A percentile compares a stretch with the other conserved stretches of the same genome.
These are phyloP conservation scores for Luperina nickerlii DNA, from an alignment of 2,888 invertebrate genomes.

Conservation along the genomic window DNA sequence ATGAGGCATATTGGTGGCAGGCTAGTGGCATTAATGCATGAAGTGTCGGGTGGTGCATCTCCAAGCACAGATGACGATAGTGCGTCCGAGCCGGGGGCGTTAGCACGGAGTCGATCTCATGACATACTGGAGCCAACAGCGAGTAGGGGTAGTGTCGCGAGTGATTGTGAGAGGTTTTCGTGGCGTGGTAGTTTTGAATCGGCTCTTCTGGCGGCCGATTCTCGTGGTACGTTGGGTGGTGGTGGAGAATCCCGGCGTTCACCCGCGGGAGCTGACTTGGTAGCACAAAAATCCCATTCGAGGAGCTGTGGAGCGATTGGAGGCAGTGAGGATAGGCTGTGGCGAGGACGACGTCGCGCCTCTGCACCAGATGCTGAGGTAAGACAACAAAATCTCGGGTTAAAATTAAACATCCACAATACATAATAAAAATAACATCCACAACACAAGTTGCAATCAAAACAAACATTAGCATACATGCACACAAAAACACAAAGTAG, in stretches of 20 bases:
- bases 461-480: conserved; percentile 29
- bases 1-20: conserved; percentile 97
- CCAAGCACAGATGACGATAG: conserved; percentile 94
- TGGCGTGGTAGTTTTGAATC: conserved; percentile 98
- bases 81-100: conserved; percentile 92
- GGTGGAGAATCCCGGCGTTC: conserved; percentile 94
- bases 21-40: conserved; percentile 97
- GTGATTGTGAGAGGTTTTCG: conserved; percentile 97
- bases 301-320: conserved; percentile 96
- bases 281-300: conserved; percentile 94
- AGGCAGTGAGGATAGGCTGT: conserved; percentile 91
- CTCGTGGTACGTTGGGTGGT: conserved; percentile 94
- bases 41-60: conserved; percentile 95
- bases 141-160: conserved; percentile 92
- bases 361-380: conserved; percentile 89
- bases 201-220: conserved; percentile 96
- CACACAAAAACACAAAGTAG: conserved; percentile 18
- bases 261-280: conserved; percentile 95
- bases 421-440: conserved; percentile 30
- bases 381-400: conserved; percentile 57
- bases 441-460: conserved; percentile 31
- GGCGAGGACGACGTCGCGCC: conserved; percentile 87
- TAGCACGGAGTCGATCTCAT: conserved; percentile 95
- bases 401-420: conserved; percentile 3
- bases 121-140: conserved; percentile 93